These are phyloP conservation scores for Heteromurus nitidus DNA, from an alignment of 2,888 invertebrate genomes.

Conservation along the genomic window DNA sequence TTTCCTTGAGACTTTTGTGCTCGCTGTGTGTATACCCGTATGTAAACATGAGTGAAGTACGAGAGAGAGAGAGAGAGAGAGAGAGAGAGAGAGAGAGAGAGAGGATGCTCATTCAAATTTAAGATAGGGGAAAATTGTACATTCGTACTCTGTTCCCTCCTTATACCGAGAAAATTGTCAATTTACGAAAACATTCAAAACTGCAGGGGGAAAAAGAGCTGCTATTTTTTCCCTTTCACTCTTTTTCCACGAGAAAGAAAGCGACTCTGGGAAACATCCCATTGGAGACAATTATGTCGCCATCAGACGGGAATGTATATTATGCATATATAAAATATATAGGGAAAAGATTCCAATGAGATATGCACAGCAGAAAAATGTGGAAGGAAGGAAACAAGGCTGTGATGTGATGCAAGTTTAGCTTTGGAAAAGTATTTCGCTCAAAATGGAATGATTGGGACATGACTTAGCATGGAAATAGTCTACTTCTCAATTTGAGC, in stretches of 20 bases:
- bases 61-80: too few relatives aligned
- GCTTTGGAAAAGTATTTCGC: slow-evolving; percentile 29
- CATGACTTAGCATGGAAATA: slow-evolving; percentile 63
- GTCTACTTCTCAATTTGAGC: slow-evolving; percentile 45
- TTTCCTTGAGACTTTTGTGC: not conserved
- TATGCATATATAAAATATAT: not conserved
- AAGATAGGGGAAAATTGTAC: slow-evolving; percentile 5
- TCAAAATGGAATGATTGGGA: slow-evolving; percentile 55
- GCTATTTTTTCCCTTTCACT: slow-evolving; percentile 27
- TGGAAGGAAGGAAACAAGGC: not conserved
- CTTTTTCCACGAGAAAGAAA: slow-evolving; percentile 2
- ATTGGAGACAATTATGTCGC: slow-evolving; percentile 62
- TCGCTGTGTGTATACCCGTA: not conserved
- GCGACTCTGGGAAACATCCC: slow-evolving; percentile 41
- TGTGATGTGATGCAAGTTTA: slow-evolving; percentile 41
- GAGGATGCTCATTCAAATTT: slow-evolving; percentile 28
- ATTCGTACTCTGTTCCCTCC: slow-evolving; percentile 5
- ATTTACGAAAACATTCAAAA: slow-evolving; percentile 36
- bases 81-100: too few relatives aligned
- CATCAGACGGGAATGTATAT: slow-evolving; percentile 40
- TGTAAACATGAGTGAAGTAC: slow-evolving; percentile 23
- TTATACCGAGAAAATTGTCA: slow-evolving; percentile 49
- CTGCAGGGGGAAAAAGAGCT: slow-evolving; percentile 7
- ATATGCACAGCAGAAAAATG: slow-evolving; percentile 2
- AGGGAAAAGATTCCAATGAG: not conserved